Evolutionary conservation across 2,888 invertebrate species (phyloP).

Genomic region (Arrhopalites spinosus): DNA sequence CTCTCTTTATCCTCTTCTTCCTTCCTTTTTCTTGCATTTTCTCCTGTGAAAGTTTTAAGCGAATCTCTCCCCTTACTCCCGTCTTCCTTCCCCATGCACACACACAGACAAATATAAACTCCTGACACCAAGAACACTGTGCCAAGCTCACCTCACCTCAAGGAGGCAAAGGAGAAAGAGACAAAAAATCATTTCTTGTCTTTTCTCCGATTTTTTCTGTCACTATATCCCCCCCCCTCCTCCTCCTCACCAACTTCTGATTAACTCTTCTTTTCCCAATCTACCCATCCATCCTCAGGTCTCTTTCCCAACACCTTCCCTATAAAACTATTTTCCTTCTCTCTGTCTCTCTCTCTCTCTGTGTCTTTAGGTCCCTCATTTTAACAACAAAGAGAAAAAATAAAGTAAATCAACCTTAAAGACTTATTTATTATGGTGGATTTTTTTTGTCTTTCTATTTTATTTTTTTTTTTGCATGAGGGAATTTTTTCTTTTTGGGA

Average conservation of each 20-base stretch:
- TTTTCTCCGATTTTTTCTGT: neutral
- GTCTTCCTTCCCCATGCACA: neutral
- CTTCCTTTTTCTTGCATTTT: neutral
- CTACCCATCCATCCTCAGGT: conserved; percentile 3
- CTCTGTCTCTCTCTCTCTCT: no score
- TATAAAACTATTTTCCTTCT: neutral
- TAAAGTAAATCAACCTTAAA: no score
- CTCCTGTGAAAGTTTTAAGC: conserved; percentile 31
- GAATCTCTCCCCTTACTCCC: conserved; percentile 16
- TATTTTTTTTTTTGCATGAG: no score
- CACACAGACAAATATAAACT: neutral
- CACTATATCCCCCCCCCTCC: neutral
- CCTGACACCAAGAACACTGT: no score
- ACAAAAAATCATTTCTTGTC: conserved; percentile 13
- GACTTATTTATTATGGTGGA: no score
- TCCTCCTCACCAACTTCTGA: neutral
- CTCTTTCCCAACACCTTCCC: neutral
- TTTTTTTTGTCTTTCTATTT: no score
- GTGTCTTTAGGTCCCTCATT: no score
- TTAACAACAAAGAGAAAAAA: no score
- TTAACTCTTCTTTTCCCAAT: conserved; percentile 8
- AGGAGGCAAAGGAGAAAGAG: neutral
- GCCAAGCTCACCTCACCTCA: neutral
- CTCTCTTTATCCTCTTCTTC: neutral
- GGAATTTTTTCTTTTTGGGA: no score